Evolutionary conservation across 2,888 invertebrate genomes (phyloP).

Genomic region (Conops quadrifasciatus): DNA sequence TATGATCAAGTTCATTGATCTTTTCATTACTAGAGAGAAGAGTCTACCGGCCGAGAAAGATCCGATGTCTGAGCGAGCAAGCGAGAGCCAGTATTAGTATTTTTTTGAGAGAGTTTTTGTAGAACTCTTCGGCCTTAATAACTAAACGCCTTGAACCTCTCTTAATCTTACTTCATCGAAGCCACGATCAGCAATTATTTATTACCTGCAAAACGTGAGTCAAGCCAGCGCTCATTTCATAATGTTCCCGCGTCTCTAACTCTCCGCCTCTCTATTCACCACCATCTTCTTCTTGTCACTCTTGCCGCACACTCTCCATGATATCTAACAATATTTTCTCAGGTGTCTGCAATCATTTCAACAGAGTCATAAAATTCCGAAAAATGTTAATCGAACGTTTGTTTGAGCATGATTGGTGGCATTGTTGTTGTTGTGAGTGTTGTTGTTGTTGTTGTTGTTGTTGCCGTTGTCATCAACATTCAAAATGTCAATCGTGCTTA

Average conservation of each 20-base stretch:
- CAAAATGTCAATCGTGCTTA: conserved; percentile 6
- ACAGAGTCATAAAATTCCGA: not conserved
- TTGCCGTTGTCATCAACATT: conserved; percentile 3
- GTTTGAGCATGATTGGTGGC: not conserved
- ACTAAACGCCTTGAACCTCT: too few relatives aligned
- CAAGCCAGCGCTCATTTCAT: not conserved
- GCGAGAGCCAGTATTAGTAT: too few relatives aligned
- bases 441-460: conserved; percentile 21
- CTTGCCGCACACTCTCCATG: not conserved
- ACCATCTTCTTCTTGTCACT: not conserved
- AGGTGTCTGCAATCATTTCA: conserved; percentile 3
- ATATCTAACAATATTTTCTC: not conserved
- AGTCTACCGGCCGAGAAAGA: too few relatives aligned
- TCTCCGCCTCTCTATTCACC: not conserved
- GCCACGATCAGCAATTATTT: too few relatives aligned
- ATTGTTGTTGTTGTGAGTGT: conserved; percentile 4
- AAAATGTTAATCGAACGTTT: not conserved
- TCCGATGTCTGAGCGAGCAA: too few relatives aligned
- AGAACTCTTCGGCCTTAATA: too few relatives aligned
- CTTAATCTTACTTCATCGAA: too few relatives aligned
- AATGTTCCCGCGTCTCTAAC: not conserved
- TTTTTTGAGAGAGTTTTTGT: too few relatives aligned
- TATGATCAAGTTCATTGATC: too few relatives aligned
- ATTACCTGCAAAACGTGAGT: too few relatives aligned
- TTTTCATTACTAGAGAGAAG: too few relatives aligned